Evolutionary conservation across 1,140 invertebrate species (phyloP), one percentile per base, ranked within the genome.

Genomic region (Saxidomus purpurata): DNA sequence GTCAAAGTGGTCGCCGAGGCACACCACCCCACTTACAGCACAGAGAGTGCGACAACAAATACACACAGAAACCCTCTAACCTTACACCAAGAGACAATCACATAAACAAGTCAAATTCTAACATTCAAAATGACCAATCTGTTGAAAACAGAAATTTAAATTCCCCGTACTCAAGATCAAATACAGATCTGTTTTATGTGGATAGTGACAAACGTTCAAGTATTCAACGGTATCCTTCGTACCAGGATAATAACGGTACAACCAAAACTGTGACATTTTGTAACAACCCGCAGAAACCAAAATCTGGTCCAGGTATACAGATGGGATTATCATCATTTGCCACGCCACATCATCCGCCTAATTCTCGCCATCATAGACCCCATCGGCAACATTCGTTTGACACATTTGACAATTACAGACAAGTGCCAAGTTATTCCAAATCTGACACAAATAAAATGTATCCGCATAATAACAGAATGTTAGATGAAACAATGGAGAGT

Each of bases 401-500:
- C 47, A 77, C 61, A 69, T 49, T 43, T 34, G 86, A 88, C 36
- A 81, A 71, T 81, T 69, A 71, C 34, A 11, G 43, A 28, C 59
- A 81, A 31, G 28, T 47, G 17, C 86, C 31, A 55, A 87, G 67
- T 49, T 81, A 81, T 40, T 77, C 34, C 8, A 69, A 71, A 13
- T 38, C 38, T 9, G 36, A 82, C 2, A 55, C 31, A 17, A 87
- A 79, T n/a, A 52, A 79, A 36, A 49, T 79, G 43, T 40, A 36
- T 67, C 55, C 61, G n/a, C 52, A n/a, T 52, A 88, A 79, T 55
- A 79, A 79, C 17, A 67, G 86, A 61, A 19, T 61, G 11, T 71
- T 92, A 31, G 90, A 92, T 71, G 92, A 92, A 38, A 92, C 92
- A 13, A 49, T 91, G 36, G 92, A 93, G 8, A 92, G 91, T 83